These are phyloP conservation scores for Dysidea cf. avara DNA, from an alignment of 37 sponge, comb jelly and placozoan species.

Conservation along the genomic window DNA sequence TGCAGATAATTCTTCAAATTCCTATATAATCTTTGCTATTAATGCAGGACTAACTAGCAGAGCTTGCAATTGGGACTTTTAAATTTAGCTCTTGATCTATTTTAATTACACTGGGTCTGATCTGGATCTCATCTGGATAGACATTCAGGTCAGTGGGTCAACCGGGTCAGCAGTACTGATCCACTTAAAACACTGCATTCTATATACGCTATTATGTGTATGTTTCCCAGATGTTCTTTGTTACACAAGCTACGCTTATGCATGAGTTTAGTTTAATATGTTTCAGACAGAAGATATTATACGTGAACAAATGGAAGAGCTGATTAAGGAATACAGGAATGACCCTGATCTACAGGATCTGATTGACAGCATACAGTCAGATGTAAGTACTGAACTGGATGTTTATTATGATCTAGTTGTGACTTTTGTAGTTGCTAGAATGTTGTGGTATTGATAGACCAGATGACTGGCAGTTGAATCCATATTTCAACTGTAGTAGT, in stretches of 20 bases:
- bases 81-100: constrained; percentile 42
- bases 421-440: constrained; percentile 22
- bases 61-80: constrained; percentile 60
- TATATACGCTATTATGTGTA: too few relatives aligned
- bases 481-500: constrained; percentile 91
- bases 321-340: constrained; percentile 61
- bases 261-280: neutral
- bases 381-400: too few relatives aligned
- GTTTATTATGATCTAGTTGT: neutral
- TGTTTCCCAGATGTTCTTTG: neutral
- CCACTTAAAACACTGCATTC: too few relatives aligned
- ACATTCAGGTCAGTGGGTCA: too few relatives aligned
- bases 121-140: neutral
- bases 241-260: neutral
- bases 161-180: too few relatives aligned
- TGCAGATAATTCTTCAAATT: too few relatives aligned
- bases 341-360: constrained; percentile 63
- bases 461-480: constrained; percentile 79
- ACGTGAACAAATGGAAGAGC: neutral
- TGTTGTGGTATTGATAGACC: constrained; percentile 66
- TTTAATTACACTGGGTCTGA: constrained; percentile 21
- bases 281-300: constrained; percentile 15
- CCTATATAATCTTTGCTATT: too few relatives aligned
- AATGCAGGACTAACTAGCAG: too few relatives aligned
- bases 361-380: constrained; percentile 63